Percentiles rank a stretch among this genome's conserved stretches.
These are phyloP conservation scores for Megalonaias nervosa DNA, from an alignment of 1,140 invertebrate genomes.

Conservation along the genomic window DNA sequence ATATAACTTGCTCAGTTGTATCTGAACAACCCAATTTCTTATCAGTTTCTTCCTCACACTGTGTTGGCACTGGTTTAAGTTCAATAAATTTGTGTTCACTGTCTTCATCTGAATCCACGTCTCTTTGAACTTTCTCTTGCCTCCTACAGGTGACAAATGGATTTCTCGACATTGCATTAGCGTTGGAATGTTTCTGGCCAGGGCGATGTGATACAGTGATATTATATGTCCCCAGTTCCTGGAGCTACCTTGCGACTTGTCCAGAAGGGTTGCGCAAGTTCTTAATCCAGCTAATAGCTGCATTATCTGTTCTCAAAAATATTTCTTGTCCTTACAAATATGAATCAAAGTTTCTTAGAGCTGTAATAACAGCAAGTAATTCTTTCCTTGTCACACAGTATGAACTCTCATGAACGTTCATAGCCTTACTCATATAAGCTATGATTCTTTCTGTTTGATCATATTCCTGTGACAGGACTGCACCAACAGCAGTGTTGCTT, in stretches of 20 bases:
- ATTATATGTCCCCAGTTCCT: slow-evolving; percentile 47
- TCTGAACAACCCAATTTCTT: too few species aligned
- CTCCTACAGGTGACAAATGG: too few species aligned
- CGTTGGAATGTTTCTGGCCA: slow-evolving; percentile 49
- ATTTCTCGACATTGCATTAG: slow-evolving; percentile 45
- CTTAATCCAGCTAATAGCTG: slow-evolving; percentile 42
- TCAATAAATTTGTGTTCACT: too few species aligned
- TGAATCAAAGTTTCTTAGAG: slow-evolving; percentile 31
- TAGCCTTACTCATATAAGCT: slow-evolving; percentile 40
- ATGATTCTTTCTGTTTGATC: slow-evolving; percentile 42
- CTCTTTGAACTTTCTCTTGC: neutral
- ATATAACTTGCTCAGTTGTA: too few species aligned
- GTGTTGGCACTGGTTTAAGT: too few species aligned
- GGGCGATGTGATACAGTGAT: slow-evolving; percentile 44
- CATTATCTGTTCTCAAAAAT: slow-evolving; percentile 43
- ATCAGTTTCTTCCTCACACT: too few species aligned
- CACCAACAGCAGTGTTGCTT: slow-evolving; percentile 46
- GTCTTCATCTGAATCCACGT: neutral
- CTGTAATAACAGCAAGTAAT: slow-evolving; percentile 38
- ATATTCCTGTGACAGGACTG: slow-evolving; percentile 50
- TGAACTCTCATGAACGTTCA: slow-evolving; percentile 66
- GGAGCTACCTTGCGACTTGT: slow-evolving; percentile 55
- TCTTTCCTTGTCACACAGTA: slow-evolving; percentile 65
- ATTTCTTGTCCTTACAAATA: slow-evolving; percentile 45
- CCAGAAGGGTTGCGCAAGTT: slow-evolving; percentile 30